Percentiles rank a stretch among this genome's conserved stretches.
phyloP scores from a whole-genome alignment of 2,888 invertebrate genomes.

The Eupithecia centaureata region DNA sequence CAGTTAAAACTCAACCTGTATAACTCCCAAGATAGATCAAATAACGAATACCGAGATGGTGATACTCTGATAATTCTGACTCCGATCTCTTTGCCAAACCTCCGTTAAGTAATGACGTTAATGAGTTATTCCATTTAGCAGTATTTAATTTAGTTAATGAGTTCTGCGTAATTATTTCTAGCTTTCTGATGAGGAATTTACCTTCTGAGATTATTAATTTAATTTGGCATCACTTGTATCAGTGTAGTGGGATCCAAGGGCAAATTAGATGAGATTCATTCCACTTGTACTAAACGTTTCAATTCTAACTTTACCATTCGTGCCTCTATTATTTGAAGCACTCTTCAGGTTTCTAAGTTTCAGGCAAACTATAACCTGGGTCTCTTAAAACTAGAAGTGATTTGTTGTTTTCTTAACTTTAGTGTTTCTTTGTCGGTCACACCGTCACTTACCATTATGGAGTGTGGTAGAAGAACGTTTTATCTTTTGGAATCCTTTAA shows the following conservation, averaged over 20 bases:
- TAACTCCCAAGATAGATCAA: not conserved
- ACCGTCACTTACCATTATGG: no score
- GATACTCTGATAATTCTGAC: not conserved
- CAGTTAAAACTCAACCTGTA: not conserved
- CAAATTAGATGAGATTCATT: not conserved
- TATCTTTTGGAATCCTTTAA: no score
- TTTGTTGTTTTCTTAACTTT: no score
- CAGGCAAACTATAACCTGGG: no score
- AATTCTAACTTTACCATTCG: no score
- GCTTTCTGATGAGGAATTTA: slow-evolving; percentile 4
- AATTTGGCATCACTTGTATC: not conserved
- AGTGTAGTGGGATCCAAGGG: not conserved
- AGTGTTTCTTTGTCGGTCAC: no score
- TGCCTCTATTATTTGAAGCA: no score
- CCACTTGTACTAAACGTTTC: no score
- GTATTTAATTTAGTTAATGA: slow-evolving; percentile 26
- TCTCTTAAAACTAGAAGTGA: no score
- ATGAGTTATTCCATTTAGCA: slow-evolving; percentile 27
- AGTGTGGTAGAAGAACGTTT: no score
- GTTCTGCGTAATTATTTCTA: slow-evolving; percentile 19
- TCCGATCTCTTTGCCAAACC: slow-evolving; percentile 12
- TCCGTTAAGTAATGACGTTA: slow-evolving; percentile 20
- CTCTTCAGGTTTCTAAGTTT: no score
- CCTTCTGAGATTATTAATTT: not conserved
- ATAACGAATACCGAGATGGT: not conserved